phyloP scores from a whole-genome alignment of 2,797 vertebrate genomes.

The Eulemur albifrons region DNA sequence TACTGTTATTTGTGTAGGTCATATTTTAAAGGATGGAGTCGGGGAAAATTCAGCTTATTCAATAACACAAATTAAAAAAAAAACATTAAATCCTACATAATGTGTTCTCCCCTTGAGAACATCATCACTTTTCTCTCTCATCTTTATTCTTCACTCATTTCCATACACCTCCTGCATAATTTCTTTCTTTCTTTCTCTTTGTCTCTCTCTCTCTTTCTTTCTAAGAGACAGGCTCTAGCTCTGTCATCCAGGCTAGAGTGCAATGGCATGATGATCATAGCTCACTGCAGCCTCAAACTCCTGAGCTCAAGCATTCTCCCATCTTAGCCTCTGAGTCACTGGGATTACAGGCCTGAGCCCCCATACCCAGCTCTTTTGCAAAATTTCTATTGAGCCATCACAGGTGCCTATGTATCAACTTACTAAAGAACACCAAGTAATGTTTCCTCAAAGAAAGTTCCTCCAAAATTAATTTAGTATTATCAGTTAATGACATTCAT shows the following conservation, averaged over 20 bases:
- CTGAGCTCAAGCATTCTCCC: background rate
- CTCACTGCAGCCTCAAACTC: background rate
- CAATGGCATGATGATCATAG: background rate
- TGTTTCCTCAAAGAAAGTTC: background rate
- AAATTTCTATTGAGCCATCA: background rate
- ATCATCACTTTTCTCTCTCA: background rate
- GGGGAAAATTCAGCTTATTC: background rate
- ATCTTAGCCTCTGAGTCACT: background rate
- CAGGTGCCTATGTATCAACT: background rate
- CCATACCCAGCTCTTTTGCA: background rate
- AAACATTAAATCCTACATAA: background rate
- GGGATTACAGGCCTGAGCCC: background rate
- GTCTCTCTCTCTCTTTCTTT: background rate
- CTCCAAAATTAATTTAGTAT: background rate
- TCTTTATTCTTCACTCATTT: background rate
- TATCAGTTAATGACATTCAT: background rate
- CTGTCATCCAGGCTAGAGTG: background rate
- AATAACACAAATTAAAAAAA: background rate
- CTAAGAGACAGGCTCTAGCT: background rate
- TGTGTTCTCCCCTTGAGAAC: background rate
- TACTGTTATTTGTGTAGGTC: background rate
- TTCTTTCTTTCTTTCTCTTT: background rate
- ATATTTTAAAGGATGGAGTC: background rate
- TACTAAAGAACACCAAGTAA: background rate
- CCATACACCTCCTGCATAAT: background rate